Percentiles rank a stretch among this genome's conserved stretches.
Evolutionary conservation across 1,140 invertebrate species (phyloP).

Genomic region (Glossosoma conforme): DNA sequence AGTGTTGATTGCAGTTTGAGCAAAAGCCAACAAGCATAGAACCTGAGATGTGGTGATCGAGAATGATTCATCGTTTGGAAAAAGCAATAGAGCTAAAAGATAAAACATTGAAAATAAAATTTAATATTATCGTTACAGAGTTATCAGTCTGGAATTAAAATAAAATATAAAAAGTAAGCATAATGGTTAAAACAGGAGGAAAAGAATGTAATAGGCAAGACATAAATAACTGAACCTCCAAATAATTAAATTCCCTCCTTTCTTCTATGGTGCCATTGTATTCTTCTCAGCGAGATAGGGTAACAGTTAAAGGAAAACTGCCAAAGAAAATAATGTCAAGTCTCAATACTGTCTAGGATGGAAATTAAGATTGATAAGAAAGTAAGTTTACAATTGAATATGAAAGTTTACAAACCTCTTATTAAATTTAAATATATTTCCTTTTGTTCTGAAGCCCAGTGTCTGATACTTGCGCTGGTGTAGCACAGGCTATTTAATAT

Average conservation of each 20-base stretch:
- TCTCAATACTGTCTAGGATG: too few species aligned
- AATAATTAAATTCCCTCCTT: too few species aligned
- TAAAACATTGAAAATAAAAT: constrained; percentile 20
- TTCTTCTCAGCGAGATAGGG: too few species aligned
- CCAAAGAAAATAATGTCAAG: background rate
- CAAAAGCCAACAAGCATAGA: constrained; percentile 19
- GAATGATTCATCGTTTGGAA: constrained; percentile 44
- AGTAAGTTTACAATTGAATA: too few species aligned
- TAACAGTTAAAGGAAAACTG: background rate
- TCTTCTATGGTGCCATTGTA: too few species aligned
- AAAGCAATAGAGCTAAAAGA: constrained; percentile 51
- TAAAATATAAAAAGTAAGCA: too few species aligned
- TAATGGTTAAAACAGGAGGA: too few species aligned
- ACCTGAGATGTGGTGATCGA: constrained; percentile 17
- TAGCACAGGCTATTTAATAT: constrained; percentile 56
- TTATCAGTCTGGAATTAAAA: too few species aligned
- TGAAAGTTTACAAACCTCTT: constrained; percentile 47
- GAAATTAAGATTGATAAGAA: too few species aligned
- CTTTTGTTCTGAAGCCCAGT: constrained; percentile 47
- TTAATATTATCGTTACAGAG: too few species aligned
- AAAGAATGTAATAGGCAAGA: too few species aligned
- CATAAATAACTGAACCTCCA: too few species aligned
- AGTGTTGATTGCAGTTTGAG: constrained; percentile 18
- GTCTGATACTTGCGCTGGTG: constrained; percentile 44
- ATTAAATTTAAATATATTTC: constrained; percentile 53